Evolutionary conservation across 2,888 invertebrate genomes (phyloP).

Genomic region (Ellobium chinense): DNA sequence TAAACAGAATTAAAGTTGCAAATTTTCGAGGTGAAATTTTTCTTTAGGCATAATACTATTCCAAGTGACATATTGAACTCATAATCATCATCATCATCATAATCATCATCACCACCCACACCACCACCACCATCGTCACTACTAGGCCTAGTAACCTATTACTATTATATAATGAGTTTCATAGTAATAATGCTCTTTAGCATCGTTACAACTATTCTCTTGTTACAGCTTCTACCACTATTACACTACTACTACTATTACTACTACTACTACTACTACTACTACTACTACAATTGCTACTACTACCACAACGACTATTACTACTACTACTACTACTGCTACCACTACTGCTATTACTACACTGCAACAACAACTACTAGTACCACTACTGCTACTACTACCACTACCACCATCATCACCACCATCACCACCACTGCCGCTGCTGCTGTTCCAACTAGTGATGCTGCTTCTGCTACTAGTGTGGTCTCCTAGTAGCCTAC

Average conservation of each 20-base stretch:
- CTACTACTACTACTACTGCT: constrained; percentile 1
- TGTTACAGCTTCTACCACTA: constrained; percentile 2
- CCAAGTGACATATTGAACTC: too few species aligned
- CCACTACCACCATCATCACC: not conserved
- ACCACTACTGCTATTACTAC: constrained; percentile 3
- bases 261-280: not conserved
- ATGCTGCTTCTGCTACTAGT: not conserved
- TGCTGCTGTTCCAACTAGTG: not conserved
- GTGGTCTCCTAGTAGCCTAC: too few species aligned
- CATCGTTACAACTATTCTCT: too few species aligned
- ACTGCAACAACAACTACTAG: constrained; percentile 8
- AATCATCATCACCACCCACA: too few species aligned
- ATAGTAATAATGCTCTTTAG: too few species aligned
- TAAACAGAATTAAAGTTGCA: too few species aligned
- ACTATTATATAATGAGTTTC: too few species aligned
- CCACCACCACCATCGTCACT: too few species aligned
- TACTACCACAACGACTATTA: not conserved
- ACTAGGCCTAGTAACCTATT: too few species aligned
- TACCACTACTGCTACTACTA: constrained; percentile 20
- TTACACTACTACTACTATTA: constrained; percentile 15
- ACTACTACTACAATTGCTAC: not conserved
- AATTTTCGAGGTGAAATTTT: too few species aligned
- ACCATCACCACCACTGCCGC: constrained; percentile 3
- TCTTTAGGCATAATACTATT: too few species aligned
- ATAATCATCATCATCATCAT: too few species aligned